Percentiles rank a stretch among this genome's conserved stretches.
phyloP scores from a whole-genome alignment of 2,113 vertebrate genomes.

The Neodontobutis hainanensis region DNA sequence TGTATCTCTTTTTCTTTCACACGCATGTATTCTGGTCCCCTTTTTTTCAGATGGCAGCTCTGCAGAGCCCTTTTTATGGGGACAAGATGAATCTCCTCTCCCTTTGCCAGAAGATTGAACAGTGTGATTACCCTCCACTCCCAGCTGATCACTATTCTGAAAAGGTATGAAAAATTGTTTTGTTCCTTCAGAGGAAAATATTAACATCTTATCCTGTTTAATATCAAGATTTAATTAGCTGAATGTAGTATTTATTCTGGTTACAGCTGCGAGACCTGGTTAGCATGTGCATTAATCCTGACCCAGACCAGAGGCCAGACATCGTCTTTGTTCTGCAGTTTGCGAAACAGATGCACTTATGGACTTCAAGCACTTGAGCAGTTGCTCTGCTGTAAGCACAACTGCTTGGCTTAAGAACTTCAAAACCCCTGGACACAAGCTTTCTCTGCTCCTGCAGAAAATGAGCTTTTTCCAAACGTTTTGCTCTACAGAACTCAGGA shows the following conservation, averaged over 20 bases:
- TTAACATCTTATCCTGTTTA: too few relatives aligned
- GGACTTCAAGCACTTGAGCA: constrained; percentile 60
- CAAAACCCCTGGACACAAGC: constrained; percentile 2
- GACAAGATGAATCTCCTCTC: constrained; percentile 66
- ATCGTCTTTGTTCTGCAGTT: constrained; percentile 63
- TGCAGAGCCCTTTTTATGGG: constrained; percentile 67
- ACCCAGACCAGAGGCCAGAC: constrained; percentile 63
- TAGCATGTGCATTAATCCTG: constrained; percentile 63
- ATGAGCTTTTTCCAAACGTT: constrained; percentile 2
- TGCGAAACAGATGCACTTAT: constrained; percentile 61
- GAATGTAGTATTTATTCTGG: neutral
- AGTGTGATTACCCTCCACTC: constrained; percentile 65
- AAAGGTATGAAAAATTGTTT: constrained; percentile 41
- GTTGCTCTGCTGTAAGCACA: neutral
- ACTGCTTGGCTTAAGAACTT: constrained; percentile 23
- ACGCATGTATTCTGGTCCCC: neutral
- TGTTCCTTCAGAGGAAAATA: too few relatives aligned
- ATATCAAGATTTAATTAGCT: neutral
- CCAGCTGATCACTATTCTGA: constrained; percentile 60
- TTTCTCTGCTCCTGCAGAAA: constrained; percentile 12
- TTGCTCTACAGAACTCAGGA: constrained; percentile 7
- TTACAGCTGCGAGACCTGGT: constrained; percentile 60
- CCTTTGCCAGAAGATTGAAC: constrained; percentile 66
- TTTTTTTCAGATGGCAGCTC: constrained; percentile 55
- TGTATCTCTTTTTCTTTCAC: neutral